Evolutionary conservation across 2,888 invertebrate genomes (phyloP).

Genomic region (Sarcophaga rosellei): DNA sequence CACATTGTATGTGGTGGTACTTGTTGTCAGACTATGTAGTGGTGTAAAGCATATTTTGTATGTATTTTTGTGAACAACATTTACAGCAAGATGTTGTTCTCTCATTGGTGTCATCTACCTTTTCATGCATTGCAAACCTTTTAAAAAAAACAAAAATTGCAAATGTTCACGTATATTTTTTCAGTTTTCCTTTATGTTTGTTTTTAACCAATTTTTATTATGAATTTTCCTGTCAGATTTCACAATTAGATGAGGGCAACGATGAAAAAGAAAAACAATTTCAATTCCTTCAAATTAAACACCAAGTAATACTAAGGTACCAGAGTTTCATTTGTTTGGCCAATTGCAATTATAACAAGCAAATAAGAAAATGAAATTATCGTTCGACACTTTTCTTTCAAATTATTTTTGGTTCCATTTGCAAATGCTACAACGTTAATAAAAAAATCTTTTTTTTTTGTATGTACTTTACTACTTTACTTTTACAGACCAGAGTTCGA

Average conservation of each 20-base stretch:
- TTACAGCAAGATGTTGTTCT: background rate
- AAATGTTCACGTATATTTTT: no score
- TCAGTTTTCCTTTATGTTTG: background rate
- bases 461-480: no score
- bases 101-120: background rate
- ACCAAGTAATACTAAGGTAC: no score
- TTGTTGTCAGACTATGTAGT: background rate
- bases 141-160: background rate
- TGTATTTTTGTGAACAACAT: no score
- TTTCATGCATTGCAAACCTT: background rate
- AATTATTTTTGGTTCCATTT: no score
- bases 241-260: background rate
- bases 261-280: background rate
- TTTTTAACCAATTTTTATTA: background rate
- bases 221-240: background rate
- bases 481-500: no score
- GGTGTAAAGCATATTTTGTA: background rate
- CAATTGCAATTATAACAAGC: background rate
- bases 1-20: background rate
- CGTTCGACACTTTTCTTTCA: no score
- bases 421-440: no score
- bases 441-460: no score
- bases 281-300: no score
- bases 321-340: background rate
- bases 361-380: no score